phyloP scores from a whole-genome alignment of 2,797 vertebrate species.

The Tokudaia muenninki region DNA sequence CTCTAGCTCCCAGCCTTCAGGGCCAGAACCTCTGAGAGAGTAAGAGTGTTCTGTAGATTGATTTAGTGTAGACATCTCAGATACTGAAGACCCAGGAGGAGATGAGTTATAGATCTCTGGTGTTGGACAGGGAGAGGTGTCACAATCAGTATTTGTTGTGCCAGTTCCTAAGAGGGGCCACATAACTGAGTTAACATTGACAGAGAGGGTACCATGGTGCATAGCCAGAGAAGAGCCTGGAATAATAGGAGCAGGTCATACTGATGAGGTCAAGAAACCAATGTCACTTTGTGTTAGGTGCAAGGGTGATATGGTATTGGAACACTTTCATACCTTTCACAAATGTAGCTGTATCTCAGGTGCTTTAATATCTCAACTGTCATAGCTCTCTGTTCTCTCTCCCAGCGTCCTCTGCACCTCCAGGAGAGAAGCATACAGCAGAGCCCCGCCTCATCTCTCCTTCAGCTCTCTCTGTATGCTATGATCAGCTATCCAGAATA shows the following conservation, averaged over 20 bases:
- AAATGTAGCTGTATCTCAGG: neutral
- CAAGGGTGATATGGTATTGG: neutral
- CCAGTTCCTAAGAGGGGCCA: neutral
- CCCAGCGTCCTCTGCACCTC: too few species aligned
- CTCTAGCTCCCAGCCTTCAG: neutral
- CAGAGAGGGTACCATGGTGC: neutral
- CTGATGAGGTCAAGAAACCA: neutral
- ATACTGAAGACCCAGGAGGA: neutral
- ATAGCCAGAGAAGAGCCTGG: neutral
- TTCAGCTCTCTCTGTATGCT: neutral
- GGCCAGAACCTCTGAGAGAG: fast-evolving
- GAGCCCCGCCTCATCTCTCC: neutral
- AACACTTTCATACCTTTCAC: neutral
- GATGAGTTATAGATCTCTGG: neutral
- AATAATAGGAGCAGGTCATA: neutral
- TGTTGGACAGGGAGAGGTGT: neutral
- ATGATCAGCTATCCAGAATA: neutral
- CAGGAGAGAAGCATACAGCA: neutral
- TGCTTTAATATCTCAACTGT: neutral
- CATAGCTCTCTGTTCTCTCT: neutral
- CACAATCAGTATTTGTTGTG: neutral
- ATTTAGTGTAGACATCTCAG: neutral
- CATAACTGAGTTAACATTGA: neutral
- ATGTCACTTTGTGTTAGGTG: neutral
- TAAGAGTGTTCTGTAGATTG: neutral